These are phyloP conservation scores for Sinocyclocheilus maitianheensis DNA, from an alignment of 2,113 vertebrate species.

Conservation along the genomic window DNA sequence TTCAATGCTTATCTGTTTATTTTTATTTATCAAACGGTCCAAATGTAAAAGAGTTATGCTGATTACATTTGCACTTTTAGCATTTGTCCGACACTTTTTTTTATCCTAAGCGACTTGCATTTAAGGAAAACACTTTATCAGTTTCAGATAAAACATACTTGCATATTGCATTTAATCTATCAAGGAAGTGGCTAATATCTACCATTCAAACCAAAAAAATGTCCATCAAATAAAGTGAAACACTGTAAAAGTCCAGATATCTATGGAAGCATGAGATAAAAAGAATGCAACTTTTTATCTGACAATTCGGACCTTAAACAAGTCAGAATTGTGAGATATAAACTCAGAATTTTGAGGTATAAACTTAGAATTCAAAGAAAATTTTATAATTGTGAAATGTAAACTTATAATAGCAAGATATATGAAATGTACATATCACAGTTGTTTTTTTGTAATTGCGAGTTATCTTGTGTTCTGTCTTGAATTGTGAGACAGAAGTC, in stretches of 20 bases:
- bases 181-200: not conserved
- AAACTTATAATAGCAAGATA: too few species aligned
- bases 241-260: not conserved
- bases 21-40: too few species aligned
- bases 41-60: too few species aligned
- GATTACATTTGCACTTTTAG: too few species aligned
- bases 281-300: not conserved
- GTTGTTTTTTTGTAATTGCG: too few species aligned
- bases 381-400: not conserved
- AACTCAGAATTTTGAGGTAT: not conserved
- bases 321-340: not conserved
- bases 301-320: not conserved
- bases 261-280: not conserved
- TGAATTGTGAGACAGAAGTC: too few species aligned
- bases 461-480: too few species aligned
- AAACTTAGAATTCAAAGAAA: too few species aligned
- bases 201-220: not conserved
- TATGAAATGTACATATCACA: not conserved
- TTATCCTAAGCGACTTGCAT: too few species aligned
- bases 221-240: not conserved
- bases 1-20: too few species aligned
- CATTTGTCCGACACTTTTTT: too few species aligned
- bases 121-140: too few species aligned
- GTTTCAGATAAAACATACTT: not conserved
- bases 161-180: not conserved